Base-by-base conservation (phyloP, 2,888 invertebrate genomes). In the Orchestes rusci region DNA sequence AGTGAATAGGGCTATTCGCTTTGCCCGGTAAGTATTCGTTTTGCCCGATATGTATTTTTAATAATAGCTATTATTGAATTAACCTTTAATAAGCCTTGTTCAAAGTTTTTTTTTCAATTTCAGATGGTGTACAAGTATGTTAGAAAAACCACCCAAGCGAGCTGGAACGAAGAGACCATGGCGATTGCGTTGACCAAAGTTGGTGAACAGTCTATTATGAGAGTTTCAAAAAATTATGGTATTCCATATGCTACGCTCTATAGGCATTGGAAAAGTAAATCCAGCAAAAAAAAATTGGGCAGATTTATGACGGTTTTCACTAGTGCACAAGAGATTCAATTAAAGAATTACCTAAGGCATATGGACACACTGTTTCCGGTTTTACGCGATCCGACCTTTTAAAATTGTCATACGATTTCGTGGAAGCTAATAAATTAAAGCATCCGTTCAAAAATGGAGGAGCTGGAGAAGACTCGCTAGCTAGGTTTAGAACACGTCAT, bases 251-350 rank as follows among this genome's bases (percentile, higher is more conserved):
- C 23, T 18, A 36, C 36, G 17, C 23, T 36, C 20, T 19, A 36
- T 36, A 36, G 36, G 20, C 36, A 36, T 36, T 36, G 36, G 36
- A 36, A 36, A 36, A 36, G 5, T 36, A 36, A 36, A 36, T 36
- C 36, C 15, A 36, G 5, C 19, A 28, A 36, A 36, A 28, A 17
- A 16, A 39, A 39, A 30, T 30, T 39, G 12, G 39, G 30, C 5
- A 39, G 39, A 15, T 16, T 4, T 12, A 12, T 28, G 3, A 2
- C 15, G 10, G 39, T 31, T 4, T 39, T 39, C 23, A 30, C 8
- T n/a, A 3, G 7, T 4, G 31, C 31, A 16, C 39, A 39, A 8
- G 31, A 39, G 16, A 39, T 31, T 3, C 18, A 39, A 39, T 31
- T 32, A 10, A 4, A 32, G 16, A 32, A 32, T 32, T 32, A 32